Evolutionary conservation across 2,113 vertebrate genomes (phyloP), one percentile per base, ranked within the genome.

Genomic region (Ginglymostoma cirratum): DNA sequence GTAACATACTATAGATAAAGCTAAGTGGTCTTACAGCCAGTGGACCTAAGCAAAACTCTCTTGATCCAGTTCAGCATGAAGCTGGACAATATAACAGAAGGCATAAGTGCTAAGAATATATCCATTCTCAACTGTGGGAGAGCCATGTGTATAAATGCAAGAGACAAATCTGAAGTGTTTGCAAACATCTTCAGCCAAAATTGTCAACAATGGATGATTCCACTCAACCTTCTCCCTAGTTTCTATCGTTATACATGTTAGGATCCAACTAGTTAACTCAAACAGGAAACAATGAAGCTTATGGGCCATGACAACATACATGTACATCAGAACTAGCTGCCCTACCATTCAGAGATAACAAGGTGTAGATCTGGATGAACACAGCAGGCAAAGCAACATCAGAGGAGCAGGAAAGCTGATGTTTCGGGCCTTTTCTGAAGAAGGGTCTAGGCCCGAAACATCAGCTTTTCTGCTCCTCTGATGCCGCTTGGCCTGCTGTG

Each of bases 11-110:
- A 61, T 65, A 55, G 14, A 65, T 8, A 61, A 27, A n/a, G 27
- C 52, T 55, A 61, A 61, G 52, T 6, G 55, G 30, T 38, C 27
- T 27, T 24, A 89, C 30, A 27, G 45, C 23, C 0, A 48, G 4
- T 87, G 27, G 85, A 7, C 3, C 24, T 87, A 23, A 87, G 8
- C 76, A 14, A 80, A 12, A 14, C 27, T 80, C 76, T 38, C 8
- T 24, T 27, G 70, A 27, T 38, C 78, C 78, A 42, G 78, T 83
- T 83, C 15, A 83, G n/a, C n/a, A 83, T 83, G 78, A 17, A 19
- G 78, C 12, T 83, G 34, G 78, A 83, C n/a, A 83, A 83, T 83
- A 83, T 83, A 83, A 83, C n/a, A 83, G n/a, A n/a, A 83, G n/a
- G n/a, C 38, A 42, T 38, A 21, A 83, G 3, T 83, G 15, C n/a